These are phyloP conservation scores for Alaudala cheleensis DNA, from an alignment of 2,113 vertebrate species.

Conservation along the genomic window DNA sequence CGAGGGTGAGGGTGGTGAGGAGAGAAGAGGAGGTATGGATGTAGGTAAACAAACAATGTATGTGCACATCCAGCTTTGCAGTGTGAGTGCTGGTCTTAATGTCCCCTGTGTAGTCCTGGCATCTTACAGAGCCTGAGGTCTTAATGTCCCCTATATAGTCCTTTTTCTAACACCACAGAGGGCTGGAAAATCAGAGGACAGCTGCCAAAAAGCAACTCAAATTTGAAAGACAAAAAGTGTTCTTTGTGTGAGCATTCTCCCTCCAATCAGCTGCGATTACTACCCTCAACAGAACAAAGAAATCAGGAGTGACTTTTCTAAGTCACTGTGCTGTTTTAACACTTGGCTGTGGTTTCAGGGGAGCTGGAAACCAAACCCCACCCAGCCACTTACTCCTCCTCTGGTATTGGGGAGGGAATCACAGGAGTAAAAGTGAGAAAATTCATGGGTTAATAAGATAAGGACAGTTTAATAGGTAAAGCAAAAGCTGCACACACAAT, in stretches of 20 bases:
- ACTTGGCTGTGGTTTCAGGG: background rate
- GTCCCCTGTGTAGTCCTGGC: background rate
- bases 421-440: background rate
- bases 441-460: background rate
- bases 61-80: background rate
- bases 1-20: background rate
- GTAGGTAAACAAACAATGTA: background rate
- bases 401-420: background rate
- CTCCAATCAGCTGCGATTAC: background rate
- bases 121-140: background rate
- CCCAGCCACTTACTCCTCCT: rapidly evolving
- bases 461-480: background rate
- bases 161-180: background rate
- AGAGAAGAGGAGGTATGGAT: background rate
- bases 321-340: background rate
- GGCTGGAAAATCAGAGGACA: background rate
- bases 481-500: background rate
- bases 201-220: background rate
- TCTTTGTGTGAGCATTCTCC: background rate
- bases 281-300: background rate
- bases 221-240: background rate
- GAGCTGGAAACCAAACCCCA: background rate
- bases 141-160: background rate
- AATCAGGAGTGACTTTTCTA: background rate
- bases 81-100: background rate